Base-by-base conservation (phyloP, 2,113 vertebrate species). In the Cheilinus undulatus region DNA sequence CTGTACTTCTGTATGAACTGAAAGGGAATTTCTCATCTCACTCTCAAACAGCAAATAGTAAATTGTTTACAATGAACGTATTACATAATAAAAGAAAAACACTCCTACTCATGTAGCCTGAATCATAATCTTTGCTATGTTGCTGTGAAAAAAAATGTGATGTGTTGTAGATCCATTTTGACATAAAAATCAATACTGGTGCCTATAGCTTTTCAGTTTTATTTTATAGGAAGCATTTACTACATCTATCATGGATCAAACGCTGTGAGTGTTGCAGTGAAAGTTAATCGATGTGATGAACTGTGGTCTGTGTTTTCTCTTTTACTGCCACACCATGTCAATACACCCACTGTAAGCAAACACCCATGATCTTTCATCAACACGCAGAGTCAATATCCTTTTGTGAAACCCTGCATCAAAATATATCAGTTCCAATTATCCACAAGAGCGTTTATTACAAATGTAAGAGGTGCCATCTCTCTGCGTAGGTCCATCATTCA, bases 401-500 rank as follows among this genome's bases (percentile, higher is more conserved):
- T 11, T 13, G 34, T 68, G 48, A 64, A 69, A 56, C 24, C 24
- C 22, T 56, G 40, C 24, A 69, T 67, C 52, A 69, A 42, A 59
- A 60, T 73, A 28, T 34, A 56, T 51, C 63, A 22, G 12, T 34
- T 50, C 32, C 45, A 73, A 34, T 76, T 46, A 50, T 58, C 69
- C 52, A 62, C 2, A n/a, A 48, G 64, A 49, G 49, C 12, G 24
- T 26, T 70, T 43, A 59, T 50, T 62, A 32, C 28, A 61, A 32
- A 67, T 58, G 52, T 58, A 23, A 74, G 38, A 70, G 71, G 60
- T 79, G 76, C 42, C 38, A 12, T 40, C 17, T 72, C 22, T 17
- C 14, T 46, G 71, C 54, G 49, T 81, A 72, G 73, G 80, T 80
- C 69, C 45, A 38, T 69, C 56, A 26, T 73, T 80, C 50, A 66